Evolutionary conservation across 2,797 vertebrate genomes (phyloP), one percentile per base, ranked within the genome.

Genomic region (Petrocephalus schoutedeni): DNA sequence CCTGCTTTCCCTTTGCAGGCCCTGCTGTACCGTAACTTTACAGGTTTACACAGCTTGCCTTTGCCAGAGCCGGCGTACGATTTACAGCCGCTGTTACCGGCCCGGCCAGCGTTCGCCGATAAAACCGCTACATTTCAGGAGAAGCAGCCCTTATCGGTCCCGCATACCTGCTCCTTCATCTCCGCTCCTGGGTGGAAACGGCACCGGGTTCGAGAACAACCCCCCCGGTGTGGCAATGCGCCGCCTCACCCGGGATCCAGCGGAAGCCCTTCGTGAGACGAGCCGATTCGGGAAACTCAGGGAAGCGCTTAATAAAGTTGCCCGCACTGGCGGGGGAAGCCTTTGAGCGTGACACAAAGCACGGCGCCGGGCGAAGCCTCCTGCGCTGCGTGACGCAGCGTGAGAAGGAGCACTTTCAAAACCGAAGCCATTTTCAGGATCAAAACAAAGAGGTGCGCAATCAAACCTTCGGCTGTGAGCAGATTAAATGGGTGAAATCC

Each of bases 1-100:
- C 89, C 92, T 89, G 91, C 91, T 91, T 93, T 90, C n/a, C 8
- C 41, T 56, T 84, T 23, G 16, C 19, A 59, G 21, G 28, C 21
- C 56, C 56, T 5, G 5, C 36, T 28, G 85, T 1, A 86, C 57
- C 23, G 57, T 56, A 16, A 57, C 49, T 54, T 85, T 57, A 49
- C 45, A 54, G 51, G 3, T 36, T 16, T 56, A 85, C n/a, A 7
- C 51, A 23, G 8, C 51, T 53, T 1, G 2, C 19, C 41, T 51
- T 6, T 54, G 19, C 80, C 3, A 19, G 19, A 83, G 51, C 10
- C 19, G 10, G 19, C 1, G 4, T 32, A 67, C 28, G 10, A 71
- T 36, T 32, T 16, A 8, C 32, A 19, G 71, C 16, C 16, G 41
- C 12, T n/a, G 4, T 41, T 45, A 56, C 21, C 14, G 80, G n/a